Conservation (phyloP, 2,113 vertebrate species). For the Lamprologus sp. region DNA sequence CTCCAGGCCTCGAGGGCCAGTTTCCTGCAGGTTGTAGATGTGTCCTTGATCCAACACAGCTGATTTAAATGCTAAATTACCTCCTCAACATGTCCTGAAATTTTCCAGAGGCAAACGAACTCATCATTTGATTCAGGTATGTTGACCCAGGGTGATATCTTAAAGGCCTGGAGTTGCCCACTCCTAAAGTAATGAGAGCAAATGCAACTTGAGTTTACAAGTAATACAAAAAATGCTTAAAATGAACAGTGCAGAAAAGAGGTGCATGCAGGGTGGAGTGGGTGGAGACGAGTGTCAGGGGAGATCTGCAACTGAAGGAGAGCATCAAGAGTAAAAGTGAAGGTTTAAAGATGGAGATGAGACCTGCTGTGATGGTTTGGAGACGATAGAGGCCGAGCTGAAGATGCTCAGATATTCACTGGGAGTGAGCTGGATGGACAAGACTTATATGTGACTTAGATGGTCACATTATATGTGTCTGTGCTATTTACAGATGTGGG, state of each 20-base stretch:
- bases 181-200: not conserved
- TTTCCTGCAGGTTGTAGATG: not conserved
- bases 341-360: not conserved
- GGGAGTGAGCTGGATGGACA: not conserved
- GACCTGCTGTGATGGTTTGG: not conserved
- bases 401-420: not conserved
- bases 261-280: not conserved
- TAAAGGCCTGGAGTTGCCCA: not conserved
- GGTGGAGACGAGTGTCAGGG: not conserved
- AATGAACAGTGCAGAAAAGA: not conserved
- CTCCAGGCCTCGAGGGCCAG: not conserved
- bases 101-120: not conserved
- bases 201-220: not conserved
- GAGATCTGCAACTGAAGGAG: not conserved
- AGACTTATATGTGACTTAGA: not conserved
- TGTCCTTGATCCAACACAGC: not conserved
- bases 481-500: conserved; percentile 10
- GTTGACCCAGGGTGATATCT: not conserved
- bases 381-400: not conserved
- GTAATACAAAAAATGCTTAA: not conserved
- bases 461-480: not conserved
- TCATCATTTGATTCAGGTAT: not conserved
- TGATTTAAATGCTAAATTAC: not conserved
- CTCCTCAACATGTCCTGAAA: not conserved
- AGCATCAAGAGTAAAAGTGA: not conserved